Conservation (phyloP, 1,140 invertebrate species). For the Aporrectodea caliginosa region DNA sequence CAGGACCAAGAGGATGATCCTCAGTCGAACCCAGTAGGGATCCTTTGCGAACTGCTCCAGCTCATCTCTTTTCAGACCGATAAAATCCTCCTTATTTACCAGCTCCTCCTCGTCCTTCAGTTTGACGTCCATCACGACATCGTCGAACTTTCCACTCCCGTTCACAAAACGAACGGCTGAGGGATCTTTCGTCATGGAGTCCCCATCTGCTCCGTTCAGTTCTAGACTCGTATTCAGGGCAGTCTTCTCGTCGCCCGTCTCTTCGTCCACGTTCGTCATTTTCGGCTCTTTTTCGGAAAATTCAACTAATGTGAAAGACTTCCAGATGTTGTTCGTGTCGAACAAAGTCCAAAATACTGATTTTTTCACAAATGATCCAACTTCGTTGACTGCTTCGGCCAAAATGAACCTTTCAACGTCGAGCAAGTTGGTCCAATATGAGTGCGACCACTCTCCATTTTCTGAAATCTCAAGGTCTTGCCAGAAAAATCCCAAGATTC, state of each 20-base stretch:
- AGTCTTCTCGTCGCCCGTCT: background rate
- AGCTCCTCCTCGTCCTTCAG: background rate
- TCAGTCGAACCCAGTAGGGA: constrained; percentile 53
- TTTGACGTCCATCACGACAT: background rate
- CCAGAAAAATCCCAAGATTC: too few species aligned
- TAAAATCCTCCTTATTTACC: background rate
- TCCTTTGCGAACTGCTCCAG: constrained; percentile 52
- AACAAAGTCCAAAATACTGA: too few species aligned
- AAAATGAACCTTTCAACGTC: too few species aligned
- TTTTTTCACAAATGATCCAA: too few species aligned
- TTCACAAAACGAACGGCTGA: background rate
- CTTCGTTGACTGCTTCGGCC: too few species aligned
- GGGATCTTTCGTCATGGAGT: background rate
- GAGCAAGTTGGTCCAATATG: too few species aligned
- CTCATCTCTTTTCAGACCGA: constrained; percentile 45
- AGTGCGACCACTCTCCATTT: too few species aligned
- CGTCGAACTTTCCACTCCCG: background rate
- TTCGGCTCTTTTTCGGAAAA: too few species aligned
- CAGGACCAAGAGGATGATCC: constrained; percentile 52
- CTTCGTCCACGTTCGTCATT: background rate
- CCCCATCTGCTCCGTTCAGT: background rate
- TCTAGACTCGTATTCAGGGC: background rate
- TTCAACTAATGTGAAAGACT: too few species aligned
- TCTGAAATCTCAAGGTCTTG: too few species aligned
- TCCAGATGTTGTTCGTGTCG: too few species aligned